Base-by-base conservation (phyloP, 1,140 invertebrate genomes). In the Pogonomyrmex californicus region DNA sequence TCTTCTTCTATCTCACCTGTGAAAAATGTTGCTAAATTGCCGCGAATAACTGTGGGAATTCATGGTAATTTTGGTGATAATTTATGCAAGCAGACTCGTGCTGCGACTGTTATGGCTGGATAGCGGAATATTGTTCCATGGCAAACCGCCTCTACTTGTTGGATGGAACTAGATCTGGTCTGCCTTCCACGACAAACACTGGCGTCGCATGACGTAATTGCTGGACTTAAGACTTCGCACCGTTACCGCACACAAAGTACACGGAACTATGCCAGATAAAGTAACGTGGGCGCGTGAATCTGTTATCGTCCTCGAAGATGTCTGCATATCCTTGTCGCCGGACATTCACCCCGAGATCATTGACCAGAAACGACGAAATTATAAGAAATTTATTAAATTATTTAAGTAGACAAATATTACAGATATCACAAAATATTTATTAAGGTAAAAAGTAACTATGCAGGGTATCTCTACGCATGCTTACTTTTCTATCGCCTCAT, bases 331-430 rank as follows among this genome's bases (percentile, higher is more conserved):
- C 17, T 58, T 41, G 36, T 73, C n/a, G 30, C 17, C 66, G 68
- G 41, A 73, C 66, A 41, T 82, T 82, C 79, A 82, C 66, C 44
- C 14, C 23, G 41, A 17, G 66, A 71, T 82, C 66, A 30, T 58
- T 73, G 66, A 82, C 66, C 79, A 41, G 6, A 71, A 17, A 70
- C 30, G 5, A 56, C 66, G 58, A 71, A 82, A 71, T 70, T 36
- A 14, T 51, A 33, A 9, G 10, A 73, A 60, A 60, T 73, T 73
- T 38, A 17, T 23, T 10, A 58, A 23, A 23, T 23, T 23, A 44
- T 10, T 73, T 17, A 56, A 14, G 30, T 60, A 60, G 3, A 23
- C n/a, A 76, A 44, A 41, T 41, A 23, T 4, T 23, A 3, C 51
- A 75, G 1, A 41, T 75, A 41, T 75, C 17, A 51, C n/a, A 49